Evolutionary conservation across 2,797 vertebrate genomes (phyloP).

Genomic region (Otolemur crassicaudatus): DNA sequence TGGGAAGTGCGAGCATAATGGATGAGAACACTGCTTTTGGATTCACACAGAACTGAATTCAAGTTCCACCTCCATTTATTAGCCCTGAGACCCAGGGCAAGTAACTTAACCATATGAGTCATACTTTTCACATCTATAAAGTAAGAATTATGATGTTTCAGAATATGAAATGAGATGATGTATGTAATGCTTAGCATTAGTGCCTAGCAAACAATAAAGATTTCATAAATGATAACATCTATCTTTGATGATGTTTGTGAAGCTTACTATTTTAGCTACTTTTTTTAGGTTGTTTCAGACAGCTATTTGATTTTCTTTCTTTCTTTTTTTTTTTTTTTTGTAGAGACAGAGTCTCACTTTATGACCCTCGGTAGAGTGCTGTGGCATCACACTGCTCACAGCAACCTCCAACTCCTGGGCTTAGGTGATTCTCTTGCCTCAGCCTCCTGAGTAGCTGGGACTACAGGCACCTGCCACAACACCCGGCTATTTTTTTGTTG

Average conservation of each 20-base stretch:
- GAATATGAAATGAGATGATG: not conserved
- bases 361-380: no score
- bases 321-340: no score
- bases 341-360: no score
- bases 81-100: constrained; percentile 1
- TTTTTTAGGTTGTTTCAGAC: constrained; percentile 6
- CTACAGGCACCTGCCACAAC: no score
- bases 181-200: not conserved
- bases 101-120: constrained; percentile 10
- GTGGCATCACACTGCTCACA: no score
- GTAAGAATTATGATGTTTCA: not conserved
- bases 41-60: constrained; percentile 2
- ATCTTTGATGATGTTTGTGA: not conserved
- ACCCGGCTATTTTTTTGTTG: no score
- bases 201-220: not conserved
- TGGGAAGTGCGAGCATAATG: not conserved
- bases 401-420: no score
- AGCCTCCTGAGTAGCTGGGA: no score
- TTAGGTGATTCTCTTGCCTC: no score
- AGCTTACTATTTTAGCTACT: constrained; percentile 26
- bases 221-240: not conserved
- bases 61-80: not conserved
- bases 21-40: constrained; percentile 1
- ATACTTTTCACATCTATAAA: constrained; percentile 10
- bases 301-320: not conserved